Base-by-base conservation (phyloP, 2,797 vertebrate species). In the Coilia nasus region DNA sequence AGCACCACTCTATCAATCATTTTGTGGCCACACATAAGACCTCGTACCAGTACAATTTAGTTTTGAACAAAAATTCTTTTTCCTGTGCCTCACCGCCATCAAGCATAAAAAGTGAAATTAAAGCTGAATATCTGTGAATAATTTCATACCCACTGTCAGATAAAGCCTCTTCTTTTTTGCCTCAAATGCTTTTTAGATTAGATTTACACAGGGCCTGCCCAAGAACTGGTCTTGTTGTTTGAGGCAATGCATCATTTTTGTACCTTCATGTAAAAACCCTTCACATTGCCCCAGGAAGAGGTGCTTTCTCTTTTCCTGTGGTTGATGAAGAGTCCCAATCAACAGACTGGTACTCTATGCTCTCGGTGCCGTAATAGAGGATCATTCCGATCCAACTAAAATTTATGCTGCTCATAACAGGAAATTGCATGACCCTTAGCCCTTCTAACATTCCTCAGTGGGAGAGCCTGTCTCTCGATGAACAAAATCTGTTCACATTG, bases 101-200 rank as follows among this genome's bases (percentile, higher is more conserved):
- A 84, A 87, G 82, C 89, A 85, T 85, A 83, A 89, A 83, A 82
- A 85, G 86, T 86, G 81, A 85, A 80, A 87, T 50, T 44, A 88
- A 86, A 88, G 88, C 88, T 88, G 87, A 85, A 88, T 89, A 83
- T 31, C 82, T 83, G 62, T 88, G 85, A 91, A 87, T 89, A 88
- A 86, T 87, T 87, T 9, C 15, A 80, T 81, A 86, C 81, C 86
- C 87, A 83, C 83, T 88, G 90, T 90, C 84, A 88, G 91, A 93
- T 92, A 90, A 88, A 89, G 83, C 86, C 91, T 14, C 14, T 91
- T 86, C 84, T 93, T 92, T 92, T 89, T 90, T 90, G 90, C 81
- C 83, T 87, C 14, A 59, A 88, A 87, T 82, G 7, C 41, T 85
- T 86, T 85, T 90, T 54, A 87, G 89, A 91, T 91, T 90, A 91